Percentiles rank a stretch among this genome's conserved stretches.
Evolutionary conservation across 2,113 vertebrate species (phyloP).

Genomic region (Baryphthengus martii): DNA sequence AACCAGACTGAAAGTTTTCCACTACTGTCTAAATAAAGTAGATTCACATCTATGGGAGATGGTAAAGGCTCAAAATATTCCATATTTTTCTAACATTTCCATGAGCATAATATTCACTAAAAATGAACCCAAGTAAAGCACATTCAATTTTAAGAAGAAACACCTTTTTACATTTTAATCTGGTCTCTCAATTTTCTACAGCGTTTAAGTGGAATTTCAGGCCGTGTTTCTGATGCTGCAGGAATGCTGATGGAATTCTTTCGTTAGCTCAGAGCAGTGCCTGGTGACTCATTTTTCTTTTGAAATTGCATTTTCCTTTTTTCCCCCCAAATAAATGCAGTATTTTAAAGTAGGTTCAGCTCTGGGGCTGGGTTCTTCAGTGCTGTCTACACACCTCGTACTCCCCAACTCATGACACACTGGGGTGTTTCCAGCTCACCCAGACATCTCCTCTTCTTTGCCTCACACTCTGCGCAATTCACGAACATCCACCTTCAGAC

Average conservation of each 20-base stretch:
- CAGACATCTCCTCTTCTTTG: neutral
- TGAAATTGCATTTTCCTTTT: neutral
- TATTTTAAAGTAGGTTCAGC: neutral
- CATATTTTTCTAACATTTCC: neutral
- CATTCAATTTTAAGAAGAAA: neutral
- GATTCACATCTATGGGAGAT: neutral
- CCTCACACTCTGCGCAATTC: neutral
- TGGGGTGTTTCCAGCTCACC: neutral
- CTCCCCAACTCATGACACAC: neutral
- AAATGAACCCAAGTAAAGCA: neutral
- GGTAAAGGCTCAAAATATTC: neutral
- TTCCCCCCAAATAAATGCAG: neutral
- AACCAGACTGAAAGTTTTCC: neutral
- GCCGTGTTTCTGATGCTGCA: neutral
- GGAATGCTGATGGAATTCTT: slow-evolving; percentile 51
- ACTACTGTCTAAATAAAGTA: neutral
- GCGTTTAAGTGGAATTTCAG: neutral
- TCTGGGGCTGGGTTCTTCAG: neutral
- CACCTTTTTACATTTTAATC: neutral
- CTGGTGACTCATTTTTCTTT: neutral
- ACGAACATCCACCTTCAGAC: neutral
- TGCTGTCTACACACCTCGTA: neutral
- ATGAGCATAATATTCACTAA: neutral
- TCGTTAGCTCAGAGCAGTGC: slow-evolving; percentile 28
- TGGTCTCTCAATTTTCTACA: neutral